These are phyloP conservation scores for Xylocampa areola DNA, from an alignment of 2,888 invertebrate genomes.

Conservation along the genomic window DNA sequence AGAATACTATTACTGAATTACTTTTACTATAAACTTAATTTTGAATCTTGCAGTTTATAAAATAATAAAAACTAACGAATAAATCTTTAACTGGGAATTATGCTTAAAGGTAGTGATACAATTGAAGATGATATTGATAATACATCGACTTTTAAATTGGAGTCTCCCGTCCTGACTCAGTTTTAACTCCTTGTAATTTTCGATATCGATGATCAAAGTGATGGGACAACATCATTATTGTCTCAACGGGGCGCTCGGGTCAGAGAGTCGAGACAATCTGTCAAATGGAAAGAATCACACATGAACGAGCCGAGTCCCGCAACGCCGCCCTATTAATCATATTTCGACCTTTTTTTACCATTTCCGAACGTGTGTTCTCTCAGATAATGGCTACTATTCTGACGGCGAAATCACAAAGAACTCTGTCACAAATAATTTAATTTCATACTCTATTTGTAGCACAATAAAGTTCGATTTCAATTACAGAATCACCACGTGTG, in stretches of 20 bases:
- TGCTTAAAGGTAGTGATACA: too few species aligned
- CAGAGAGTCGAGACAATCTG: conserved; percentile 89
- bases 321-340: conserved; percentile 88
- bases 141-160: too few species aligned
- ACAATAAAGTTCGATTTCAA: conserved; percentile 55
- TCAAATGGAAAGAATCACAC: conserved; percentile 89
- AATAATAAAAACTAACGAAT: too few species aligned
- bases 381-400: conserved; percentile 85
- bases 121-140: too few species aligned
- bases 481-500: conserved; percentile 42
- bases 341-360: conserved; percentile 86
- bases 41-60: too few species aligned
- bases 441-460: conserved; percentile 40
- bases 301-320: conserved; percentile 75
- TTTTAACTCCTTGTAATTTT: conserved; percentile 33
- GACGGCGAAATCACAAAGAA: conserved; percentile 72
- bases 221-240: conserved; percentile 81
- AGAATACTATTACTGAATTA: too few species aligned
- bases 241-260: conserved; percentile 87
- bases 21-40: too few species aligned
- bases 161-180: too few species aligned
- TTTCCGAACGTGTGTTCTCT: conserved; percentile 87
- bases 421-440: conserved; percentile 39
- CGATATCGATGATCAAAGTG: conserved; percentile 74
- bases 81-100: too few species aligned